Evolutionary conservation across 1,140 invertebrate species (phyloP), one percentile per base, ranked within the genome.

Genomic region (Calliopsis andreniformis): DNA sequence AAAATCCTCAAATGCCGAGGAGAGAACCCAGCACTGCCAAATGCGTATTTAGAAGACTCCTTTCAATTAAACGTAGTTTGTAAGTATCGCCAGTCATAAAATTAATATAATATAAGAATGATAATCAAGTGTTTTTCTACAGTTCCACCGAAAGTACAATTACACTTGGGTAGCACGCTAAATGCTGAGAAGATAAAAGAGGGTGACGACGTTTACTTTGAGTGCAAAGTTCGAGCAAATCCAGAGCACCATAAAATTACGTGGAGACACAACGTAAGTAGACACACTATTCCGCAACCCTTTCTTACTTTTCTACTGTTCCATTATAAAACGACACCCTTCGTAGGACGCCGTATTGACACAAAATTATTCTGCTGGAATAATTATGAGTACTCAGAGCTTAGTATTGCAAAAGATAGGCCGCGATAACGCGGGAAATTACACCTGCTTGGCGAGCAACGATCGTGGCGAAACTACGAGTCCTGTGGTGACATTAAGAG

Each of bases 201-300:
- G 92, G 96, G 97, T 42, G 97, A 98, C 86, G 97, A 98, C 90
- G 96, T 98, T 53, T 98, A 98, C 92, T 98, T 98, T 91, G 97
- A 98, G 92, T 98, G 97, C 92, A 96, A 97, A 92, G 97, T 98
- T 76, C 94, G 94, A 85, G 96, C 97, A 67, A 98, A 98, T 93
- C 97, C 97, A 23, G 94, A 95, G 75, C 96, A 95, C 89, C 94
- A 95, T 80, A 96, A 96, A 87, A 95, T 98, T 59, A 95, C 95
- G 45, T 98, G 97, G 97, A 93, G 96, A 75, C 96, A 97, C 90
- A 96, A 98, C 87, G 97, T 97, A 93, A 95, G 95, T 95, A 20
- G 7, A 39, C 35, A 3, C 3, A 39, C 35, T 39, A 10, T 5
- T 3, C 35, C 35, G 10, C 3, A 39, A 10, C 35, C 35, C 4